Conservation (phyloP, 1,140 invertebrate genomes). For the Nymphalis io region DNA sequence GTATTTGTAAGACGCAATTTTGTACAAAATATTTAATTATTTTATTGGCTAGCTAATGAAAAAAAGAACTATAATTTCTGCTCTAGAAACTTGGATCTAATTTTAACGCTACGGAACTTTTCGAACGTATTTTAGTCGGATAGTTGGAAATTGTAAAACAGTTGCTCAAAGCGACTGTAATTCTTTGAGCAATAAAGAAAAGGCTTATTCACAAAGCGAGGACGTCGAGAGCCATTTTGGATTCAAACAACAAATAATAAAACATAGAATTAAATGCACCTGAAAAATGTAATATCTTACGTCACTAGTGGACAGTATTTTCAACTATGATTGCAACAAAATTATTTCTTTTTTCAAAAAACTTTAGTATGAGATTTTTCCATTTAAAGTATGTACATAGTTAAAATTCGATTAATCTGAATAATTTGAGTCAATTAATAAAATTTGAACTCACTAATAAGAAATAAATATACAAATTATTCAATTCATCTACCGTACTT, state of each 20-base stretch:
- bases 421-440: no score
- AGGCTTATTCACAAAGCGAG: slow-evolving; percentile 38
- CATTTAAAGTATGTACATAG: no score
- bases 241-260: slow-evolving; percentile 40
- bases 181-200: slow-evolving; percentile 52
- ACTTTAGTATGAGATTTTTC: no score
- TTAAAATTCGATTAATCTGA: no score
- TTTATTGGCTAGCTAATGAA: no score
- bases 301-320: no score
- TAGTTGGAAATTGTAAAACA: slow-evolving; percentile 43
- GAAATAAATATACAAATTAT: no score
- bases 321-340: no score
- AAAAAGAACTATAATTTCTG: slow-evolving; percentile 19
- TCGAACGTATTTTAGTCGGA: slow-evolving; percentile 33
- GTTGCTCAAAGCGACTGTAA: slow-evolving; percentile 45
- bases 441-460: no score
- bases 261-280: slow-evolving; percentile 31
- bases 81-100: slow-evolving; percentile 32
- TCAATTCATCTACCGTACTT: no score
- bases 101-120: slow-evolving; percentile 35
- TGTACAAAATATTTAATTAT: not conserved
- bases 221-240: slow-evolving; percentile 29
- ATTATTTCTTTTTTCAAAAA: no score
- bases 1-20: not conserved
- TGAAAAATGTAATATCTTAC: not conserved